Percentiles rank a stretch among this genome's conserved stretches.
phyloP scores from a whole-genome alignment of 2,113 vertebrate species.

The Aspiorhynchus laticeps region DNA sequence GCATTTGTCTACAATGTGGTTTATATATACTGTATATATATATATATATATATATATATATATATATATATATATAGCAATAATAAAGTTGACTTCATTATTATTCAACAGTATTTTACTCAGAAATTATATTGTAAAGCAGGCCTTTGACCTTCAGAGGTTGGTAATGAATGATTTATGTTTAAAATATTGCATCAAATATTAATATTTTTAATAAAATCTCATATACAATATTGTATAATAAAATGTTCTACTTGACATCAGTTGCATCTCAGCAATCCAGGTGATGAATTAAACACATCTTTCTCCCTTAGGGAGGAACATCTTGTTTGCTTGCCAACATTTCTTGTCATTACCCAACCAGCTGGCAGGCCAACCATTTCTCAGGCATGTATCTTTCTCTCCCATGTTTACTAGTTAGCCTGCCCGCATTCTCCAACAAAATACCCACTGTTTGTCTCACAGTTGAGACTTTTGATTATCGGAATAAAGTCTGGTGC shows the following conservation, averaged over 20 bases:
- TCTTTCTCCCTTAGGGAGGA: slow-evolving; percentile 56
- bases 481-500: not conserved
- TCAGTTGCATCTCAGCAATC: slow-evolving; percentile 61
- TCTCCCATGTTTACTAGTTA: slow-evolving; percentile 12
- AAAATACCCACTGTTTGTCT: not conserved
- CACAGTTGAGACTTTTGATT: not conserved
- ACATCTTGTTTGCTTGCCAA: slow-evolving; percentile 60
- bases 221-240: not conserved
- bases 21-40: no score
- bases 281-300: slow-evolving; percentile 69
- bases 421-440: not conserved
- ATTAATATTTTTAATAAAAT: not conserved
- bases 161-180: not conserved
- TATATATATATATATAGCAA: no score
- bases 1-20: no score
- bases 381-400: slow-evolving; percentile 4
- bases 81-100: no score
- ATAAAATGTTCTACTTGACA: slow-evolving; percentile 40
- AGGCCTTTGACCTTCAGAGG: not conserved
- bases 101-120: no score
- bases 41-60: no score
- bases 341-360: slow-evolving; percentile 54
- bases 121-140: no score
- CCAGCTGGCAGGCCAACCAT: slow-evolving; percentile 32
- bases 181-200: not conserved